A percentile compares a stretch with the other conserved stretches of the same genome.
These are phyloP conservation scores for Mystacornis crossleyi DNA, from an alignment of 2,113 vertebrate genomes.

Conservation along the genomic window DNA sequence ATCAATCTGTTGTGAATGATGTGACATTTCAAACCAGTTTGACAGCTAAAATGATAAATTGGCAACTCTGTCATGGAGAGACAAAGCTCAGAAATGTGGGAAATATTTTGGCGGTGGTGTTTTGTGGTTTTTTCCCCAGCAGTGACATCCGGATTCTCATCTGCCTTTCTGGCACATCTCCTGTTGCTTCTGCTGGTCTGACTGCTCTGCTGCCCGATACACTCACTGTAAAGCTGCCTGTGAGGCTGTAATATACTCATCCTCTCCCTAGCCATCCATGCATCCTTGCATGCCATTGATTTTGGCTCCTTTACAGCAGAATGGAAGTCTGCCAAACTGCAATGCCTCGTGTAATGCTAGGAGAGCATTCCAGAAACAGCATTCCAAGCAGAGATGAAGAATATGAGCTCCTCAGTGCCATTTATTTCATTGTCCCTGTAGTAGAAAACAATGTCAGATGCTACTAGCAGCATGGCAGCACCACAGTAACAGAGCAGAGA, in stretches of 20 bases:
- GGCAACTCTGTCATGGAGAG: background rate
- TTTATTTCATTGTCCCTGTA: background rate
- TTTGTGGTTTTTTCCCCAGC: background rate
- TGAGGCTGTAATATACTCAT: background rate
- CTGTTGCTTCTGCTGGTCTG: background rate
- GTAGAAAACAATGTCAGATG: background rate
- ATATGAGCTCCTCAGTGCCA: background rate
- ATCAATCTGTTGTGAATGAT: background rate
- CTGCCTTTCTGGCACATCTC: constrained; percentile 4
- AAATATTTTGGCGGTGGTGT: accelerated
- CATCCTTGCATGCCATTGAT: background rate
- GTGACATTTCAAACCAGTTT: background rate
- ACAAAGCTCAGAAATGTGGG: background rate
- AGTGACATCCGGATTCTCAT: background rate
- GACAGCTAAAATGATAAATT: background rate
- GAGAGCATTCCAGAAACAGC: background rate
- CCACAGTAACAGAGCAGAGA: background rate
- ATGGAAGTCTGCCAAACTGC: background rate
- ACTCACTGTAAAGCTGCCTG: background rate
- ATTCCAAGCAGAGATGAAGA: background rate
- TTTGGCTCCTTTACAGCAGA: background rate
- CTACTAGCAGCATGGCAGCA: background rate
- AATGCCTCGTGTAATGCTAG: background rate
- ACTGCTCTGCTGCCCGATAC: background rate
- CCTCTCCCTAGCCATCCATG: background rate